Percentiles rank a stretch among this genome's conserved stretches.
Conservation (phyloP, 1,140 invertebrate species). For the Atopsyche davidsoni region DNA sequence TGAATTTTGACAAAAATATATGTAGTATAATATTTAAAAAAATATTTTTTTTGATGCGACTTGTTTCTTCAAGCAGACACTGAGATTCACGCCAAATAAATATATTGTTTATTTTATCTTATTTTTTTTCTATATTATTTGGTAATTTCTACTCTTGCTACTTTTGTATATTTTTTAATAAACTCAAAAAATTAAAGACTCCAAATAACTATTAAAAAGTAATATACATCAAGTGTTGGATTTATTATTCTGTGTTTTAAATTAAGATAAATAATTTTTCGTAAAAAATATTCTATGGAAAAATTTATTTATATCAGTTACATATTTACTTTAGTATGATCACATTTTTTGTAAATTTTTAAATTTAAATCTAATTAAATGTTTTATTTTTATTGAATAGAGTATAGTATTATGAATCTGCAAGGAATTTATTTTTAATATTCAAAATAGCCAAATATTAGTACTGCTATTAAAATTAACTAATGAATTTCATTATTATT, state of each 20-base stretch:
- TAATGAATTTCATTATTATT: background rate
- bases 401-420: background rate
- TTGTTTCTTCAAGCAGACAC: background rate
- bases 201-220: background rate
- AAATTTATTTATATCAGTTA: background rate
- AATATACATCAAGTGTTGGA: background rate
- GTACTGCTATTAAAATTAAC: background rate
- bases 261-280: background rate
- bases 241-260: background rate
- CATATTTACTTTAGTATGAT: background rate
- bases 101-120: background rate
- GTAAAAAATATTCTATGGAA: background rate
- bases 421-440: background rate
- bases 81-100: background rate
- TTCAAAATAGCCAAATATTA: background rate
- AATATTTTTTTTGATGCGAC: background rate
- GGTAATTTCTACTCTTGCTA: background rate
- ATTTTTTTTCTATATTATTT: background rate
- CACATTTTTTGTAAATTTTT: background rate
- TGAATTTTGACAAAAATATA: background rate
- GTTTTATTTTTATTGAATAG: background rate
- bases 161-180: background rate
- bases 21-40: too few relatives aligned
- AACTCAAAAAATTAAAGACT: background rate
- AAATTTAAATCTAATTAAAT: background rate